A percentile compares a stretch with the other conserved stretches of the same genome.
phyloP scores from a whole-genome alignment of 2,113 vertebrate species.

The Perca fluviatilis region DNA sequence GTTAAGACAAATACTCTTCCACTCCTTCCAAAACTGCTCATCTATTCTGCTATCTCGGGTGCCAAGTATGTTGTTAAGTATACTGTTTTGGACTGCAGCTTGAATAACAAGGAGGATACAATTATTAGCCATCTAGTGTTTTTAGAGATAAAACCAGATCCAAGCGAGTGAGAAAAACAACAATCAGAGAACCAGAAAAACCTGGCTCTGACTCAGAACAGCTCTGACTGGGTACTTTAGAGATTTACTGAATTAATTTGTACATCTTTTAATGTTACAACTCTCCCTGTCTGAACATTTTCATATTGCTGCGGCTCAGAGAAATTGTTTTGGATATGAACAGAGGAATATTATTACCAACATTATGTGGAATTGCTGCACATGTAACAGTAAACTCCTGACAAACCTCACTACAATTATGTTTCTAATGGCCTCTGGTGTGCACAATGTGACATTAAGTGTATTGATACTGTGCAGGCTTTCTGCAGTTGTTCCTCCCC shows the following conservation, averaged over 20 bases:
- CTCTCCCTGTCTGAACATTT: constrained; percentile 45
- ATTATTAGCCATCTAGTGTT: constrained; percentile 40
- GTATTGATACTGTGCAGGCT: constrained; percentile 63
- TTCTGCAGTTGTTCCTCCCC: constrained; percentile 66
- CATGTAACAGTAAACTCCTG: constrained; percentile 22
- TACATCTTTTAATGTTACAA: constrained; percentile 38
- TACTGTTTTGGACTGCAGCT: constrained; percentile 48
- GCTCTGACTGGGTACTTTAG: constrained; percentile 24
- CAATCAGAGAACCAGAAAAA: constrained; percentile 4
- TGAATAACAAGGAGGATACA: constrained; percentile 42
- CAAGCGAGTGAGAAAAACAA: constrained; percentile 11
- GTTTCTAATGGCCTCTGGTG: constrained; percentile 68
- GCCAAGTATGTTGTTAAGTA: constrained; percentile 42
- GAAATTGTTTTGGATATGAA: constrained; percentile 24
- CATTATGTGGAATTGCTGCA: constrained; percentile 24
- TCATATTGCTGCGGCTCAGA: constrained; percentile 3
- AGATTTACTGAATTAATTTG: constrained; percentile 63
- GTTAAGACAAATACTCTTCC: neutral
- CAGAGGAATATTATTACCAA: constrained; percentile 8
- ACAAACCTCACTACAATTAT: constrained; percentile 54
- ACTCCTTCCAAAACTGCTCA: neutral
- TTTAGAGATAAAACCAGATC: constrained; percentile 41
- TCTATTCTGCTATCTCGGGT: constrained; percentile 13
- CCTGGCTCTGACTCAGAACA: constrained; percentile 29
- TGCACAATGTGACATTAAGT: constrained; percentile 64